Evolutionary conservation across 1,140 invertebrate species (phyloP).

Genomic region (Drosophila arizonae): DNA sequence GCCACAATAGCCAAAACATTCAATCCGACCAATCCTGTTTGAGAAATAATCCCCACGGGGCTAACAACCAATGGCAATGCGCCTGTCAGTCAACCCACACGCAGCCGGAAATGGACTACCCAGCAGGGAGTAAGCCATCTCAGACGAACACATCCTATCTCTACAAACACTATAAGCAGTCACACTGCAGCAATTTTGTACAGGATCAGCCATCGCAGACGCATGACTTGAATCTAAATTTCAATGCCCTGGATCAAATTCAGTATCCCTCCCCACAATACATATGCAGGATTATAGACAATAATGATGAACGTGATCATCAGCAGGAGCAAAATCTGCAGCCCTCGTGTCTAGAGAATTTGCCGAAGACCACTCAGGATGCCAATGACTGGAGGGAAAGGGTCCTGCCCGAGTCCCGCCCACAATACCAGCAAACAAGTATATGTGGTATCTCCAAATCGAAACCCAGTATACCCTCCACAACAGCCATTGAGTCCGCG

Average conservation of each 20-base stretch:
- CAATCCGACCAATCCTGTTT: slow-evolving; percentile 60
- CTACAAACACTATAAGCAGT: slow-evolving; percentile 11
- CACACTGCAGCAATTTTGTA: background rate
- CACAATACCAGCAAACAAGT: slow-evolving; percentile 4
- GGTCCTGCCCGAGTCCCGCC: background rate
- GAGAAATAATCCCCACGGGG: slow-evolving; percentile 10
- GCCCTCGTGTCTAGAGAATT: background rate
- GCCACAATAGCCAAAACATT: slow-evolving; percentile 1
- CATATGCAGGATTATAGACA: background rate
- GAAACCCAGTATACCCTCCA: background rate
- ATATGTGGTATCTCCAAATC: background rate
- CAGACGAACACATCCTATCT: slow-evolving; percentile 54
- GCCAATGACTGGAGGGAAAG: background rate
- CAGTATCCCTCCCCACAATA: slow-evolving; percentile 36
- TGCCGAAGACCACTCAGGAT: background rate
- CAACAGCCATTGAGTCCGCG: background rate
- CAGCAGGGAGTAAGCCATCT: slow-evolving; percentile 23
- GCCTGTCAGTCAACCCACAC: too few species aligned
- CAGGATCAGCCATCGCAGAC: slow-evolving; percentile 13
- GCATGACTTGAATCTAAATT: background rate
- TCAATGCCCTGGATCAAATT: slow-evolving; percentile 4
- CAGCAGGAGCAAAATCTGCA: background rate
- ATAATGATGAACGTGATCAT: background rate
- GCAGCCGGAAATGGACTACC: background rate
- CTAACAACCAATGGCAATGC: background rate